phyloP scores from a whole-genome alignment of 1,140 invertebrate genomes.

The Drosophila kikkawai region DNA sequence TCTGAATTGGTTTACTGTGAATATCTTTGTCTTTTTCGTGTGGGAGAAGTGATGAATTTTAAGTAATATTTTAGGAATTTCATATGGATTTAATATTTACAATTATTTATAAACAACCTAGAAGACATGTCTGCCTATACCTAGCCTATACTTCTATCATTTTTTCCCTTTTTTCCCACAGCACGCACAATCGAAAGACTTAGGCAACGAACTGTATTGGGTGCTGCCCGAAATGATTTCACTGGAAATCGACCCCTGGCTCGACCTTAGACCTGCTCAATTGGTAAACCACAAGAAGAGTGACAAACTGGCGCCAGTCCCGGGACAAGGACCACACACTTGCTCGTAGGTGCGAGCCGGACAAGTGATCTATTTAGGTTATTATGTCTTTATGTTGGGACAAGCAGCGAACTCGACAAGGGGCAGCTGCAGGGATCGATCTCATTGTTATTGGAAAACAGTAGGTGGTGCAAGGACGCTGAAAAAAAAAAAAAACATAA shows the following conservation, averaged over 20 bases:
- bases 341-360: conserved; percentile 67
- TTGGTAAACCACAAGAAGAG: conserved; percentile 42
- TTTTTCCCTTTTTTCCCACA: not conserved
- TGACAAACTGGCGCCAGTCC: conserved; percentile 76
- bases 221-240: conserved; percentile 23
- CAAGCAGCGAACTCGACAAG: conserved; percentile 39
- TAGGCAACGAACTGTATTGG: conserved; percentile 59
- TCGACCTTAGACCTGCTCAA: conserved; percentile 39
- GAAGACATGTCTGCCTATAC: too few relatives aligned
- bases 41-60: conserved; percentile 15
- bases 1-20: conserved; percentile 50
- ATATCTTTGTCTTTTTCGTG: not conserved
- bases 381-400: conserved; percentile 78
- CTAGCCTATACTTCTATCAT: too few relatives aligned
- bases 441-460: conserved; percentile 67
- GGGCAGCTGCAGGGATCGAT: conserved; percentile 60
- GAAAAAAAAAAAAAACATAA: not conserved
- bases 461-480: conserved; percentile 65
- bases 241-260: conserved; percentile 14
- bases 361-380: conserved; percentile 82
- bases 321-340: conserved; percentile 63
- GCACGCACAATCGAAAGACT: conserved; percentile 55
- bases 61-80: conserved; percentile 9
- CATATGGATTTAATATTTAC: not conserved
- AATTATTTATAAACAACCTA: not conserved